Conservation (phyloP, 2,113 vertebrate genomes). For the Siniperca knerii region DNA sequence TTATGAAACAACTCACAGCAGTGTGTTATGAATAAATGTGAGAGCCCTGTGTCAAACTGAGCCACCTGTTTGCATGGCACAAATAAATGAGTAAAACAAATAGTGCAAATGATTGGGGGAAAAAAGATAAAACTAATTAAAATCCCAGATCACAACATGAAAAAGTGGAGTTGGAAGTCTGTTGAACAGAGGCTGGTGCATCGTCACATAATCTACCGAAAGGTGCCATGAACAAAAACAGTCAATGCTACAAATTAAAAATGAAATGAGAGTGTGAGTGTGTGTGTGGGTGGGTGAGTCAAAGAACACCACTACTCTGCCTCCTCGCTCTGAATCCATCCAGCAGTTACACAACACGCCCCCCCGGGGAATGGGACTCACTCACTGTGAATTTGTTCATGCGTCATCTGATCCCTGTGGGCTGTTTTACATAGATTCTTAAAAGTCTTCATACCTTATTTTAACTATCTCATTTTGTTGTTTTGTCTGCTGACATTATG, state of each 20-base stretch:
- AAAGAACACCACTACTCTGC: conserved; percentile 56
- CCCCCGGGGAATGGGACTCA: conserved; percentile 44
- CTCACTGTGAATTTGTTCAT: conserved; percentile 60
- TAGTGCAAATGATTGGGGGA: background rate
- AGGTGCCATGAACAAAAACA: conserved; percentile 8
- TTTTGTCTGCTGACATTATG: conserved; percentile 15
- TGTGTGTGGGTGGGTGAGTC: conserved; percentile 49
- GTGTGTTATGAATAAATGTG: conserved; percentile 69
- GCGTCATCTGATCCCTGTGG: conserved; percentile 54
- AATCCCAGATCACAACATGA: background rate
- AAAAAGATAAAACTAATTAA: conserved; percentile 8
- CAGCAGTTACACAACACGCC: conserved; percentile 78
- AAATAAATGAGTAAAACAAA: conserved; percentile 23
- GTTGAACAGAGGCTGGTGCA: background rate
- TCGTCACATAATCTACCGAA: conserved; percentile 11
- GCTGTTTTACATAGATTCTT: conserved; percentile 38
- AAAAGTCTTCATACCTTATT: background rate
- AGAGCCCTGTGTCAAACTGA: conserved; percentile 61
- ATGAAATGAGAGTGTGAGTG: background rate
- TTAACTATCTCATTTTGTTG: conserved; percentile 1
- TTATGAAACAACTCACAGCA: conserved; percentile 66
- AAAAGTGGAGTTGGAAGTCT: background rate
- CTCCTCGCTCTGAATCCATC: conserved; percentile 61
- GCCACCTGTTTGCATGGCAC: conserved; percentile 50
- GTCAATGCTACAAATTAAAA: conserved; percentile 33